Evolutionary conservation across 2,888 invertebrate genomes (phyloP), one percentile per base, ranked within the genome.

Genomic region (Callyntrura sp.): DNA sequence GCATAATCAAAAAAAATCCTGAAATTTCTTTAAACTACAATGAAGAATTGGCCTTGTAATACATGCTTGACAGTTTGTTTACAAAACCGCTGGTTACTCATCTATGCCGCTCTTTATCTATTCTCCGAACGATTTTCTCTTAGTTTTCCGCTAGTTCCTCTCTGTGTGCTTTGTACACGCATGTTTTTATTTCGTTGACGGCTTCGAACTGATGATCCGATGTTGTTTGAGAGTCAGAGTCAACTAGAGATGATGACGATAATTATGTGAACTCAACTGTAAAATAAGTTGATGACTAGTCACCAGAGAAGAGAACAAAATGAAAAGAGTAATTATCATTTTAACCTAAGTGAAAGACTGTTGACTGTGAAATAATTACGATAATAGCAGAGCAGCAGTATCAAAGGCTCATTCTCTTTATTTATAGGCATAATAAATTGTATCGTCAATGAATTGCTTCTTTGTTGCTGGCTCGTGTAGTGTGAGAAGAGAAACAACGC

Each of bases 271-370:
- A 51, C 55, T 78, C 25, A 28, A 28, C 12, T 62, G 62, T 62
- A n/a, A 57, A 57, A 79, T n/a, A 23, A 35, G 76, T 23, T 76
- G 51, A 45, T 73, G 48, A 45, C 12, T 17, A 20, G 28, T 25
- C 51, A 28, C 9, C 12, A 62, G 55, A 79, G 45, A 57, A 55
- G 62, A 62, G 76, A 76, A 55, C 14, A 68, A 60, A 78, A 85
- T 78, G 45, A 79, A 86, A 86, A 79, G 78, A 60, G 79, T 65
- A 81, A 86, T 86, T 86, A 86, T 81, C 55, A 68, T 86, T 86
- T 65, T 79, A 81, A 55, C 57, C 73, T 81, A 68, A 51, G 86
- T 86, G 79, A 79, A 79, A 85, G 78, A 65, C 81, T 81, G 79
- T 70, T 78, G 78, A 65, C 81, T 81, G 65, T 70, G 70, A 81